Percentiles rank a stretch among this genome's conserved stretches.
These are phyloP conservation scores for Sycophila sp. DNA, from an alignment of 1,140 invertebrate species.

Conservation along the genomic window DNA sequence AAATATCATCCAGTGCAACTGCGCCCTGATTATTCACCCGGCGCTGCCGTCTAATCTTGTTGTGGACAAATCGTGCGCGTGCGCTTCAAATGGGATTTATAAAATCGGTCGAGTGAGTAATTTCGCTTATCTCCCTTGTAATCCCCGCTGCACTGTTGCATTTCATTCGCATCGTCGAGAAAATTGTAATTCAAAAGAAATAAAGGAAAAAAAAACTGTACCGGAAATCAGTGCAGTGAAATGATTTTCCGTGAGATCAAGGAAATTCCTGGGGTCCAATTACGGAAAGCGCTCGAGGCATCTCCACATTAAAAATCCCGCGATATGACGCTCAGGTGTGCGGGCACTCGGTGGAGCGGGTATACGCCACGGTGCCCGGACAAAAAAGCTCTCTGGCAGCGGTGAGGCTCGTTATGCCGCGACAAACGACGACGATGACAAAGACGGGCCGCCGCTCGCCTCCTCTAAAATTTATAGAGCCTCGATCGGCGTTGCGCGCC, in stretches of 20 bases:
- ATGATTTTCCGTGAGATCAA: too few species aligned
- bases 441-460: conserved; percentile 14
- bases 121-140: too few species aligned
- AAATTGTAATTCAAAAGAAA: too few species aligned
- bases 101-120: too few species aligned
- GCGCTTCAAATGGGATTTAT: too few species aligned
- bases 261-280: too few species aligned
- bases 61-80: not conserved
- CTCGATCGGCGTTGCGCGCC: conserved; percentile 1
- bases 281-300: not conserved
- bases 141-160: too few species aligned
- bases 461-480: conserved; percentile 35
- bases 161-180: too few species aligned
- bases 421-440: conserved; percentile 37
- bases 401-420: conserved; percentile 22
- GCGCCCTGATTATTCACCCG: too few species aligned
- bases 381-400: conserved; percentile 18
- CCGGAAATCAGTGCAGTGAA: too few species aligned
- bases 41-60: not conserved
- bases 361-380: not conserved
- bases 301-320: not conserved
- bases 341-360: not conserved
- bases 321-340: not conserved
- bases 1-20: too few species aligned
- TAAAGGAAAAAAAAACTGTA: too few species aligned